Conservation (phyloP, 2,797 vertebrate species). For the Arctocebus calabarensis region DNA sequence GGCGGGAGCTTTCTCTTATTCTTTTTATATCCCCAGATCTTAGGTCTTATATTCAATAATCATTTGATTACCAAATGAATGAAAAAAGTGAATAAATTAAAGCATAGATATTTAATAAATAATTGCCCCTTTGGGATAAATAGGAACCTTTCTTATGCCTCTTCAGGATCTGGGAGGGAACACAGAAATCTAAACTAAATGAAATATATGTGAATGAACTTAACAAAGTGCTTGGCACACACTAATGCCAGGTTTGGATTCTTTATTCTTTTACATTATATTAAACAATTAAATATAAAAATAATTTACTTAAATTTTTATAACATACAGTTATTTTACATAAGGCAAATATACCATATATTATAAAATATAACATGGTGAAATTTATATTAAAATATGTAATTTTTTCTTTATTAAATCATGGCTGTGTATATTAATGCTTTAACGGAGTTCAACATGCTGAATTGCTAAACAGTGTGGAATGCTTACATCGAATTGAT, state of each 20-base stretch:
- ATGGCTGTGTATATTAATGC: too few relatives aligned
- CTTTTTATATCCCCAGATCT: not conserved
- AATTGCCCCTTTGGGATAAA: not conserved
- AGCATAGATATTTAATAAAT: conserved; percentile 6
- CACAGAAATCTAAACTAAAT: conserved; percentile 1
- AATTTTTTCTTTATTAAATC: not conserved
- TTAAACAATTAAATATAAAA: not conserved
- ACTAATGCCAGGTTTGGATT: not conserved
- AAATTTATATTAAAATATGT: not conserved
- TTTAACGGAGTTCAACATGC: too few relatives aligned
- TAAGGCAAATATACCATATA: not conserved
- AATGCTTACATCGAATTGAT: too few relatives aligned
- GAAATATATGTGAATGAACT: conserved; percentile 14
- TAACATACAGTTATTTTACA: not conserved
- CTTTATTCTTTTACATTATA: not conserved
- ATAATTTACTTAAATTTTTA: not conserved
- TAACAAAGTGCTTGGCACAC: not conserved
- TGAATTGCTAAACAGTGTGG: too few relatives aligned
- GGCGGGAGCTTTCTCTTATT: not conserved
- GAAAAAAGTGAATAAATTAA: not conserved
- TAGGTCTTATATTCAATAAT: not conserved
- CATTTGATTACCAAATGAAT: not conserved
- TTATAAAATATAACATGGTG: not conserved
- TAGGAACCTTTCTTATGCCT: not conserved
- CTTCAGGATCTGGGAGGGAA: not conserved